Evolutionary conservation across 2,888 invertebrate species (phyloP), one percentile per base, ranked within the genome.

Genomic region (Brachyopa scutellaris): DNA sequence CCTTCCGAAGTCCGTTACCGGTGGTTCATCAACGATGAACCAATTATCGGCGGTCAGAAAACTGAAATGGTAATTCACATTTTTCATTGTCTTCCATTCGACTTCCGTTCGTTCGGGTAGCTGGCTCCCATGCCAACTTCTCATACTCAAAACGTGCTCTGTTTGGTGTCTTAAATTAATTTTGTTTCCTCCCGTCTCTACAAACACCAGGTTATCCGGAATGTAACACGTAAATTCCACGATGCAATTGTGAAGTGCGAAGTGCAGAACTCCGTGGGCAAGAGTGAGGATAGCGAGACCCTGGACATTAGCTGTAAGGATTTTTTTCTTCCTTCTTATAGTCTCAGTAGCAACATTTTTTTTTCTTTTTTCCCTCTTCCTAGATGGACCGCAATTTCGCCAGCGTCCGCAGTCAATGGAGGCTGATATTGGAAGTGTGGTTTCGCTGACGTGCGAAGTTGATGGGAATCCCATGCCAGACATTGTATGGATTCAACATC

Each of bases 281-380:
- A 96, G 88, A 96, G 96, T 86, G 95, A 96, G 88, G 96, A 96
- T 86, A 95, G 95, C 40, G 95, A 96, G 89, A 95, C 95, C 0
- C 91, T 99, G 86, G 96, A 97, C 90, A 95, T 98, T 62, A 95
- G 95, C 87, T 98, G 98, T 98, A 92, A 96, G 97, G 94, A 85
- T n/a, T n/a, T n/a, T n/a, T n/a, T n/a, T n/a, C n/a, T n/a, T n/a
- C n/a, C n/a, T n/a, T n/a, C n/a, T n/a, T n/a, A n/a, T 53, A 57
- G 23, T 70, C 21, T 53, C 15, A 45, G n/a, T n/a, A 26, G n/a
- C 2, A 13, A 11, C 57, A 59, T 53, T 33, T 61, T 42, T 66
- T 62, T 57, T 47, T 66, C 57, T 57, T 47, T 21, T 82, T 77
- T 82, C n/a, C 11, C n/a, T n/a, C n/a, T 26, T 89, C 6, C 13